Conservation (phyloP, 1,140 invertebrate genomes). For the Antheraea mylitta region DNA sequence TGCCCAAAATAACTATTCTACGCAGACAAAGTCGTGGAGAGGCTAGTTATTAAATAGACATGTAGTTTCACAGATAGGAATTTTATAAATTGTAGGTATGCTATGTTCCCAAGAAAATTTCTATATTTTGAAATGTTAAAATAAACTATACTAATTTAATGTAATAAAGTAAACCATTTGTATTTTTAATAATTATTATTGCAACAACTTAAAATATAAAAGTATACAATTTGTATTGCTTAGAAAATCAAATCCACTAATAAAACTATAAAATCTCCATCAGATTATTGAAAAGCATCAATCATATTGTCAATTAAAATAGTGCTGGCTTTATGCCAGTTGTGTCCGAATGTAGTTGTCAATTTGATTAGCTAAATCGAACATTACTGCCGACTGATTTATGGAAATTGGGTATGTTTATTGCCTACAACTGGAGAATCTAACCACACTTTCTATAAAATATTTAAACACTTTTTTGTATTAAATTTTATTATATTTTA, state of each 20-base stretch:
- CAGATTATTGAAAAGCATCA: not conserved
- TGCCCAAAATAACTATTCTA: no score
- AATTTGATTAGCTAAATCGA: constrained; percentile 7
- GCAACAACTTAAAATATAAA: no score
- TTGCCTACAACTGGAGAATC: not conserved
- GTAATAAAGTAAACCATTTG: no score
- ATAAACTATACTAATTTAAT: no score
- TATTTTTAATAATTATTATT: no score
- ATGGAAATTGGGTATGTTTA: not conserved
- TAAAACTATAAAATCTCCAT: constrained; percentile 1
- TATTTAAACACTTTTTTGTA: not conserved
- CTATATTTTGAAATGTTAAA: no score
- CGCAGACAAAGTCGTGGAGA: no score
- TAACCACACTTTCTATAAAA: not conserved
- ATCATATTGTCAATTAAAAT: constrained; percentile 12
- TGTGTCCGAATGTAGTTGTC: not conserved
- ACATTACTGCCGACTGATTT: constrained; percentile 1
- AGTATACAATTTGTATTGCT: not conserved
- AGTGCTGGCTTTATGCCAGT: constrained; percentile 7
- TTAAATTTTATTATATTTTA: not conserved
- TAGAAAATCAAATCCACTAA: not conserved
- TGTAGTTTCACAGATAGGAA: no score
- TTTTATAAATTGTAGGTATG: no score
- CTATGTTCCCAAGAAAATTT: no score
- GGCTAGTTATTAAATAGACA: no score